Evolutionary conservation across 2,888 invertebrate genomes (phyloP).

Genomic region (Synergus gifuensis): DNA sequence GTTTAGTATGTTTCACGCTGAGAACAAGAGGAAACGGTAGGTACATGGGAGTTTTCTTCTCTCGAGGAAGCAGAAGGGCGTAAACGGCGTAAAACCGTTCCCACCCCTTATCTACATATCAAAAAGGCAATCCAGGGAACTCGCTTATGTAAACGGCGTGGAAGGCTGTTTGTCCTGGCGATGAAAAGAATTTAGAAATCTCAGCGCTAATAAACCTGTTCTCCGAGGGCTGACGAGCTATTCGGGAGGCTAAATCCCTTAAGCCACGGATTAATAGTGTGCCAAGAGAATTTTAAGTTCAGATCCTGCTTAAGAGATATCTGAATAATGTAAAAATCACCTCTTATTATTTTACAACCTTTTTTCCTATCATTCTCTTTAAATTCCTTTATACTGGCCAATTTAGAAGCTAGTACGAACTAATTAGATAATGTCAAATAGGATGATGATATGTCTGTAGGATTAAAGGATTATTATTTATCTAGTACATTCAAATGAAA

Average conservation of each 20-base stretch:
- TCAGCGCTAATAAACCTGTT: slow-evolving; percentile 77
- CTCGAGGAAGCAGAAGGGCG: slow-evolving; percentile 63
- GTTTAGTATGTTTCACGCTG: slow-evolving; percentile 47
- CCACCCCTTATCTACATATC: slow-evolving; percentile 77
- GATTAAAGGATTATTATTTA: no score
- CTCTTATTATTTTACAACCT: not conserved
- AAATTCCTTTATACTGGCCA: not conserved
- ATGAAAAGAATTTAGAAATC: slow-evolving; percentile 78
- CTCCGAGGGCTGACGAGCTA: slow-evolving; percentile 74
- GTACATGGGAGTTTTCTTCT: slow-evolving; percentile 50
- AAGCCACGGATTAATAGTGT: slow-evolving; percentile 74
- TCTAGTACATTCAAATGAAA: not conserved
- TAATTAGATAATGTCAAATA: not conserved
- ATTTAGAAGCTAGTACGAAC: not conserved
- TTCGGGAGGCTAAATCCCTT: slow-evolving; percentile 75
- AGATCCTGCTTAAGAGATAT: slow-evolving; percentile 44
- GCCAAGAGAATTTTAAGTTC: slow-evolving; percentile 73
- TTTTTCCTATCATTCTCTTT: not conserved
- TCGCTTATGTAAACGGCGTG: slow-evolving; percentile 77
- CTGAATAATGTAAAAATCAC: slow-evolving; percentile 40
- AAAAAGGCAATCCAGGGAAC: slow-evolving; percentile 78
- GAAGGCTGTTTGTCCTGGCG: slow-evolving; percentile 70
- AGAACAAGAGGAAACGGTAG: slow-evolving; percentile 46
- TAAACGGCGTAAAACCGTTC: slow-evolving; percentile 75
- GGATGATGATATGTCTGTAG: not conserved